Evolutionary conservation across 2,888 invertebrate species (phyloP), one percentile per base, ranked within the genome.

Genomic region (Agonopterix subpropinquella): DNA sequence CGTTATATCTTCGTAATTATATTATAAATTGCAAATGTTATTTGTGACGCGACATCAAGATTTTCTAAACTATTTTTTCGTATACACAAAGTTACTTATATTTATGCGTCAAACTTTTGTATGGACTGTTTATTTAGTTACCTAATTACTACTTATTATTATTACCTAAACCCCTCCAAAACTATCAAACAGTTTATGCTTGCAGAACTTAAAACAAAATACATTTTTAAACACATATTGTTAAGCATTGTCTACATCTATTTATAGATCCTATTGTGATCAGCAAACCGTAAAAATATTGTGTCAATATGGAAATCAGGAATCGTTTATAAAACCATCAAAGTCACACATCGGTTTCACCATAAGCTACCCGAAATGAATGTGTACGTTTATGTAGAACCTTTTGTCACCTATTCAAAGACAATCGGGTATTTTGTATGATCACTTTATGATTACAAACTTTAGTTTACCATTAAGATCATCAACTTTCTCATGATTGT

Each of bases 281-380:
- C 28, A 28, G 28, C 41, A 47, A 28, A 5, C 35, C 47, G 28
- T 47, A 41, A 47, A 43, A n/a, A 3, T 13, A 39, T 15, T 47
- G 10, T 13, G 28, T 47, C 46, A 41, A 47, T 45, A 47, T 43
- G 48, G 13, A 44, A 45, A 48, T 51, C 76, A 75, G 67, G 56
- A 72, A 81, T 73, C 77, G 70, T 73, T 85, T 83, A 81, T 73
- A 85, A 75, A 63, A 60, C 58, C 81, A 83, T 85, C 71, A 83
- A 59, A 67, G 58, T 56, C 53, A 65, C 59, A 72, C 45, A 47
- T 70, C 61, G 65, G 73, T 80, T 79, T 79, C 82, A 66, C 79
- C 80, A 75, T 82, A 84, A 84, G 81, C 85, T 84, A 77, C 81
- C 71, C 65, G 83, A 84, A 84, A 83, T 76, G 79, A 85, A 73